Conservation (phyloP, 2,113 vertebrate species). For the Peromyscus leucopus region DNA sequence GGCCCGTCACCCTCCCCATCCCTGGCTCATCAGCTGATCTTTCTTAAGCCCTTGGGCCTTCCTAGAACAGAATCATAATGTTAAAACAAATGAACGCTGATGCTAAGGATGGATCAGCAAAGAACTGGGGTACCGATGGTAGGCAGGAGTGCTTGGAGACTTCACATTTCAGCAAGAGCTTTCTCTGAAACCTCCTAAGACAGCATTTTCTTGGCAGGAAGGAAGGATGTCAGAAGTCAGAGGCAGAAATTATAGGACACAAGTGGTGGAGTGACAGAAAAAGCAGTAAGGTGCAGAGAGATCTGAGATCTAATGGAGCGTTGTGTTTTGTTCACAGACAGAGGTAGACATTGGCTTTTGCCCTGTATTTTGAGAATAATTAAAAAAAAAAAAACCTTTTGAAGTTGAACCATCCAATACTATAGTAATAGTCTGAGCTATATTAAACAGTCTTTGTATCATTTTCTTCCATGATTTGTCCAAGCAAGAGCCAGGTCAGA, state of each 20-base stretch:
- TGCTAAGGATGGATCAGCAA: not conserved
- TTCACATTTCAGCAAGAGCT: not conserved
- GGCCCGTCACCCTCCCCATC: not conserved
- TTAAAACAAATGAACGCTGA: not conserved
- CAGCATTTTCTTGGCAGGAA: conserved; percentile 17
- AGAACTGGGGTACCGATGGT: not conserved
- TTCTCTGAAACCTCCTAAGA: conserved; percentile 40
- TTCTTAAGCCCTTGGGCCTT: not conserved
- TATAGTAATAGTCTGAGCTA: not conserved
- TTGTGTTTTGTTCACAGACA: not conserved
- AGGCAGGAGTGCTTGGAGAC: not conserved
- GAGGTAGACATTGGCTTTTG: not conserved
- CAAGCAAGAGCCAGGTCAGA: not conserved
- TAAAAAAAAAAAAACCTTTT: not conserved
- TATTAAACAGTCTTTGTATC: not conserved
- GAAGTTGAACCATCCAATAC: not conserved
- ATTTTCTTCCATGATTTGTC: conserved; percentile 5
- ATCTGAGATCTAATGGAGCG: not conserved
- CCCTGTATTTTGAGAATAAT: not conserved
- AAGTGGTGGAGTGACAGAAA: not conserved
- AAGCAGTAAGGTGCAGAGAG: not conserved
- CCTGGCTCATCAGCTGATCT: not conserved
- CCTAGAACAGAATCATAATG: not conserved
- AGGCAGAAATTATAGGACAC: not conserved
- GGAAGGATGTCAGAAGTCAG: not conserved